Base-by-base conservation (phyloP, 2,113 vertebrate species). In the Scomber colias region DNA sequence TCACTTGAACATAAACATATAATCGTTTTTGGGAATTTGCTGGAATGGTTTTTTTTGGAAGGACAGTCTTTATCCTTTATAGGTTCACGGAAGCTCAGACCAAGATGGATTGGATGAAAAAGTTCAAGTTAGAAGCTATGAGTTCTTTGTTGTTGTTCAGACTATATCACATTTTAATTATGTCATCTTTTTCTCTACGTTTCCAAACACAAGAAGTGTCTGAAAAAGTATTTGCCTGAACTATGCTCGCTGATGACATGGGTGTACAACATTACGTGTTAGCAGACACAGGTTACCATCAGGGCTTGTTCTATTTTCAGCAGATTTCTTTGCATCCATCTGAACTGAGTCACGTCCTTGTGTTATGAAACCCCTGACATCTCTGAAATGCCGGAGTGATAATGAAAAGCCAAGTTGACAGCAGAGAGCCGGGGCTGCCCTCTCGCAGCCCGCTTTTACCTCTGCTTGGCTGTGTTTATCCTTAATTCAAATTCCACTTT, bases 361-460 rank as follows among this genome's bases (percentile, higher is more conserved):
- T 82, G 82, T 77, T 86, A 72, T 76, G 83, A 90, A 79, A 71
- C 79, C 63, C 49, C 61, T 82, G 71, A 85, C 84, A 78, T 56
- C 78, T 86, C 46, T 24, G 27, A 62, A 76, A 70, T 53, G 83
- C 68, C 78, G 70, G 59, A 45, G 76, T 77, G 87, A 81, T 92
- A 87, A 92, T 71, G 73, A 76, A 83, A 84, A 89, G 84, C 57
- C 14, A 10, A 83, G 73, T 71, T 86, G 91, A 90, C 91, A 87
- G 82, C 74, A 13, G 60, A 82, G 56, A 71, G 48, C 53, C 57
- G 2, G 40, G n/a, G 64, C 67, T 76, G 82, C 68, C 84, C 88
- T 85, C 77, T 62, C 11, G n/a, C 74, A 13, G 69, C 63, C 64
- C 8, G 49, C 63, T 73, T 69, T 85, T 76, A 75, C 81, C 79